A percentile compares a stretch with the other conserved stretches of the same genome.
Evolutionary conservation across 2,888 invertebrate species (phyloP).

Genomic region (Arctia plantaginis): DNA sequence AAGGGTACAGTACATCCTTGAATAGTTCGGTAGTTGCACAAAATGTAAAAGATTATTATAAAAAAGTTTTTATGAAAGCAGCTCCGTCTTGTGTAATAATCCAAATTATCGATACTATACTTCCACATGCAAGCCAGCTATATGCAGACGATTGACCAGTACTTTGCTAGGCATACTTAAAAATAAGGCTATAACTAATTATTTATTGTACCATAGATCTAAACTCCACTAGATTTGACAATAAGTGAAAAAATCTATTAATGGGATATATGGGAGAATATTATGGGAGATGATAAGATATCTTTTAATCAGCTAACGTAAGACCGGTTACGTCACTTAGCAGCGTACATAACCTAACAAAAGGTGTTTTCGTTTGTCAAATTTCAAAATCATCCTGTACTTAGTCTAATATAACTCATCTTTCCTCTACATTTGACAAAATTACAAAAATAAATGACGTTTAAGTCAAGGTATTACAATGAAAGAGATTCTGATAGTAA

Average conservation of each 20-base stretch:
- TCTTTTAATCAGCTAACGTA: neutral
- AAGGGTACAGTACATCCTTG: neutral
- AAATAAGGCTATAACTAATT: neutral
- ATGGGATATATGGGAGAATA: too few species aligned
- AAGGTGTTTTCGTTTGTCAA: neutral
- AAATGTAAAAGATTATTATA: neutral
- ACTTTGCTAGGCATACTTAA: neutral
- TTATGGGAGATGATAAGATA: neutral
- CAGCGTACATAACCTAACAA: neutral
- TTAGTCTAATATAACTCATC: neutral
- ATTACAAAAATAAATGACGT: neutral
- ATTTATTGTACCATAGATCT: neutral
- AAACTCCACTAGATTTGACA: neutral
- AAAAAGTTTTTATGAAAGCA: slow-evolving; percentile 12
- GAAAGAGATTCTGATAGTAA: neutral
- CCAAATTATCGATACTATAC: slow-evolving; percentile 22
- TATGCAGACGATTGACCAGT: neutral
- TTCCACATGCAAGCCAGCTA: slow-evolving; percentile 17
- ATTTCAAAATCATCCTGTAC: neutral
- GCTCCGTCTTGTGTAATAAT: slow-evolving; percentile 15
- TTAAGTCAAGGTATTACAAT: neutral
- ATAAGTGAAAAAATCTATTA: neutral
- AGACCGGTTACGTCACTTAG: too few species aligned
- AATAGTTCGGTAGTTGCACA: neutral
- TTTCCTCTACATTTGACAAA: neutral